A percentile compares a stretch with the other conserved stretches of the same genome.
These are phyloP conservation scores for Amyelois transitella DNA, from an alignment of 1,140 invertebrate species.

Conservation along the genomic window DNA sequence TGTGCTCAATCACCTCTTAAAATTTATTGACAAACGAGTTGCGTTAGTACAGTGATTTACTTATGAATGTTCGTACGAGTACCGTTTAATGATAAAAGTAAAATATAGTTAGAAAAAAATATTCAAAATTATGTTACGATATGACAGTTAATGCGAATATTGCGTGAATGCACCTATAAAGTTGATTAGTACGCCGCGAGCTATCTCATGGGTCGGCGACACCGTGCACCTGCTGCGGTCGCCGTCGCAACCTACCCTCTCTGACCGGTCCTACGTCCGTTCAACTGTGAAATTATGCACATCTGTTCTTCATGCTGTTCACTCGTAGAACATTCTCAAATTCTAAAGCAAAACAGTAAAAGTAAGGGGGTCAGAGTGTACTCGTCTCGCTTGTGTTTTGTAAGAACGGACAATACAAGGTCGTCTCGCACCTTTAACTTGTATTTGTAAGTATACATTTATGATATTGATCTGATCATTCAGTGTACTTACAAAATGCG, in stretches of 20 bases:
- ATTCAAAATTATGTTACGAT: too few relatives aligned
- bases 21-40: neutral
- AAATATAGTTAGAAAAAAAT: too few relatives aligned
- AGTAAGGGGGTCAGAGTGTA: neutral
- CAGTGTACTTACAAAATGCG: neutral
- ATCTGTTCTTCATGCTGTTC: slow-evolving; percentile 36
- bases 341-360: neutral
- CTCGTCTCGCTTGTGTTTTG: slow-evolving; percentile 1
- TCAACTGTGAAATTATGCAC: slow-evolving; percentile 62
- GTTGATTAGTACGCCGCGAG: neutral
- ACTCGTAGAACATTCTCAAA: neutral
- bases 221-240: slow-evolving; percentile 21
- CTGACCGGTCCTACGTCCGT: slow-evolving; percentile 49
- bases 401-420: slow-evolving; percentile 1
- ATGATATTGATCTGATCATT: neutral
- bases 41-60: neutral
- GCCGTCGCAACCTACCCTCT: slow-evolving; percentile 41
- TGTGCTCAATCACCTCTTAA: neutral
- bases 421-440: neutral
- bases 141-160: neutral
- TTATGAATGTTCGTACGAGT: neutral
- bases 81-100: neutral
- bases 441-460: too few relatives aligned
- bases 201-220: neutral
- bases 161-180: neutral